phyloP scores from a whole-genome alignment of 2,888 invertebrate species.

The Thalpophila matura region DNA sequence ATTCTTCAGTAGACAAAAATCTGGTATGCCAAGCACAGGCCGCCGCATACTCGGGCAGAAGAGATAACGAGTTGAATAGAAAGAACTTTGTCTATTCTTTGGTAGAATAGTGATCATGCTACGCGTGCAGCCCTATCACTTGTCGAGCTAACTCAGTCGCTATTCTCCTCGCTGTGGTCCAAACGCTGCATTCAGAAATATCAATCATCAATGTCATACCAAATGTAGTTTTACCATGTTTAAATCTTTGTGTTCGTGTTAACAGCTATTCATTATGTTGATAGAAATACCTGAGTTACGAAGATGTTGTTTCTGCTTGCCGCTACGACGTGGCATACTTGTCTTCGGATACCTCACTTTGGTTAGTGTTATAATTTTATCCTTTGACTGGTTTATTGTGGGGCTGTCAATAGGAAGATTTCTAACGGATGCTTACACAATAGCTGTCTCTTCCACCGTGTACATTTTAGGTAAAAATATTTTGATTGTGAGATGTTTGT shows the following conservation, averaged over 20 bases:
- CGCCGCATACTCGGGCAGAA: no score
- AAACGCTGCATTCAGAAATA: slow-evolving; percentile 35
- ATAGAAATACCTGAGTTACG: slow-evolving; percentile 54
- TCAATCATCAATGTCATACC: not conserved
- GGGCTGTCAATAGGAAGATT: no score
- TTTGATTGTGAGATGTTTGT: no score
- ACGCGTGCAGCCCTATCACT: slow-evolving; percentile 44
- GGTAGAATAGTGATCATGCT: no score
- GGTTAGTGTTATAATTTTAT: slow-evolving; percentile 38
- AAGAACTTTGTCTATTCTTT: no score
- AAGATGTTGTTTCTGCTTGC: slow-evolving; percentile 57
- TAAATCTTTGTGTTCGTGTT: slow-evolving; percentile 2
- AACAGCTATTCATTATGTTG: slow-evolving; percentile 36
- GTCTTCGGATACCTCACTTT: slow-evolving; percentile 54
- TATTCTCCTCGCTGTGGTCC: slow-evolving; percentile 7
- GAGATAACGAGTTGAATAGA: no score
- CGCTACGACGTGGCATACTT: slow-evolving; percentile 52
- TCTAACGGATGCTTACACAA: not conserved
- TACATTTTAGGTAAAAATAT: no score
- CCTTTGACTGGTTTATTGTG: not conserved
- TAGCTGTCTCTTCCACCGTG: no score
- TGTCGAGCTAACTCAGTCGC: slow-evolving; percentile 38
- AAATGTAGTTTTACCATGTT: slow-evolving; percentile 22
- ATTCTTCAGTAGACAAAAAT: no score
- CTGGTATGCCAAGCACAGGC: no score